Percentiles rank a stretch among this genome's conserved stretches.
Evolutionary conservation across 2,888 invertebrate species (phyloP).

Genomic region (Drosophila formosana): DNA sequence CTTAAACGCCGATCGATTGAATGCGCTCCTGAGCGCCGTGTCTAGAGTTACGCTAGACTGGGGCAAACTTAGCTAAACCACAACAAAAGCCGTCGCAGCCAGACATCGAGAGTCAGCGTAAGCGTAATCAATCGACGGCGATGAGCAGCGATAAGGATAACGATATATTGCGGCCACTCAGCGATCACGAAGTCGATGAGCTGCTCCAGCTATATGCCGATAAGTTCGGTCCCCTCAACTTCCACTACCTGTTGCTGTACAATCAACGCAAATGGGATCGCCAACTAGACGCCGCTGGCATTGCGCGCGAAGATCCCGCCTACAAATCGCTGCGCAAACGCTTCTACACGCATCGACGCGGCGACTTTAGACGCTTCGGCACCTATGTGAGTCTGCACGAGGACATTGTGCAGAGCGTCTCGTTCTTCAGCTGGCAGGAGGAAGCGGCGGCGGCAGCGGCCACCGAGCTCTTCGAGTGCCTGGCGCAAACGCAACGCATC

Average conservation of each 20-base stretch:
- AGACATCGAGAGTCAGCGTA: slow-evolving; percentile 4
- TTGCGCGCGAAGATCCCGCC: slow-evolving; percentile 13
- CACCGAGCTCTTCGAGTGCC: slow-evolving; percentile 72
- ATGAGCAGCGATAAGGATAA: slow-evolving; percentile 60
- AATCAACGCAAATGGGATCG: slow-evolving; percentile 81
- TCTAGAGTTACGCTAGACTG: neutral
- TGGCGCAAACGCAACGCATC: slow-evolving; percentile 71
- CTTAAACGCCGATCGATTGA: slow-evolving; percentile 1
- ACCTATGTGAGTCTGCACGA: slow-evolving; percentile 81
- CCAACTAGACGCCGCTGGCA: slow-evolving; percentile 54
- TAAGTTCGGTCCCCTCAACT: slow-evolving; percentile 67
- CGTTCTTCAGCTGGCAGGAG: slow-evolving; percentile 79
- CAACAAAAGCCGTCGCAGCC: slow-evolving; percentile 21
- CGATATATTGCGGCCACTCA: slow-evolving; percentile 78
- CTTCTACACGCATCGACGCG: slow-evolving; percentile 74
- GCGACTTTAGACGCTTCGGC: slow-evolving; percentile 72
- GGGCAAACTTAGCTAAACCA: slow-evolving; percentile 8
- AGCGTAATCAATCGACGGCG: slow-evolving; percentile 29
- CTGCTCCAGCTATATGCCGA: slow-evolving; percentile 69
- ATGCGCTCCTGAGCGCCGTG: slow-evolving; percentile 38
- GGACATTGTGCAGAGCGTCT: slow-evolving; percentile 78
- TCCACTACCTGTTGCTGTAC: slow-evolving; percentile 79
- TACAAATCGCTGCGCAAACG: slow-evolving; percentile 69
- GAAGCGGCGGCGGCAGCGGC: slow-evolving; percentile 37
- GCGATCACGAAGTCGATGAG: slow-evolving; percentile 69